Evolutionary conservation across 2,113 vertebrate species (phyloP).

Genomic region (Cheirogaleus medius): DNA sequence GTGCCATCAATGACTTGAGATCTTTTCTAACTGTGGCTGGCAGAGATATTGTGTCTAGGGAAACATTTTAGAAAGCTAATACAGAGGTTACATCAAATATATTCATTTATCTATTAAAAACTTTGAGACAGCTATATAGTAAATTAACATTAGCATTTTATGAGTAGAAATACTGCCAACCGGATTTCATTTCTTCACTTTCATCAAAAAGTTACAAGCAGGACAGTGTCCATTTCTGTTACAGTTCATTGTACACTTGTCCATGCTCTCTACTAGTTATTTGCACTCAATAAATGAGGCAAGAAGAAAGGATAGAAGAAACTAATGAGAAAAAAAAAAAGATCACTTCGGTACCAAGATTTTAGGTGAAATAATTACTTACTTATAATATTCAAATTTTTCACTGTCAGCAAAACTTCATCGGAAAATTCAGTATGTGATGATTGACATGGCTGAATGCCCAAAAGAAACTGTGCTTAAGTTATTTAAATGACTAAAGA

Average conservation of each 20-base stretch:
- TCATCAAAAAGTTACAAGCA: background rate
- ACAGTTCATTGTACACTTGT: background rate
- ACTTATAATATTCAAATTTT: background rate
- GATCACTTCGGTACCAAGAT: background rate
- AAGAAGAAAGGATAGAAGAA: background rate
- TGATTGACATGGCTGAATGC: background rate
- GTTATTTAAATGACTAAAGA: background rate
- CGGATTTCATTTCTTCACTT: background rate
- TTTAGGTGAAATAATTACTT: conserved; percentile 44
- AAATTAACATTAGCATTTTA: background rate
- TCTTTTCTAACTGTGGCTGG: background rate
- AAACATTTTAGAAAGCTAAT: background rate
- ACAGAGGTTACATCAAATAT: background rate
- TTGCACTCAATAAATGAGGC: background rate
- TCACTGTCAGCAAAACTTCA: background rate
- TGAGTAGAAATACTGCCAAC: background rate
- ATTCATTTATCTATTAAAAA: background rate
- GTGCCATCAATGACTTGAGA: background rate
- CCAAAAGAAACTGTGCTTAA: conserved; percentile 8
- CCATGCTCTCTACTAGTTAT: background rate
- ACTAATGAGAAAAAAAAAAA: background rate
- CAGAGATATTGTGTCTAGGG: background rate
- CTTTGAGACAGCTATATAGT: background rate
- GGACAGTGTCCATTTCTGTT: background rate
- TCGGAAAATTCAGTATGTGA: conserved; percentile 22